Base-by-base conservation (phyloP, 2,888 invertebrate species). In the Patella pellucida region DNA sequence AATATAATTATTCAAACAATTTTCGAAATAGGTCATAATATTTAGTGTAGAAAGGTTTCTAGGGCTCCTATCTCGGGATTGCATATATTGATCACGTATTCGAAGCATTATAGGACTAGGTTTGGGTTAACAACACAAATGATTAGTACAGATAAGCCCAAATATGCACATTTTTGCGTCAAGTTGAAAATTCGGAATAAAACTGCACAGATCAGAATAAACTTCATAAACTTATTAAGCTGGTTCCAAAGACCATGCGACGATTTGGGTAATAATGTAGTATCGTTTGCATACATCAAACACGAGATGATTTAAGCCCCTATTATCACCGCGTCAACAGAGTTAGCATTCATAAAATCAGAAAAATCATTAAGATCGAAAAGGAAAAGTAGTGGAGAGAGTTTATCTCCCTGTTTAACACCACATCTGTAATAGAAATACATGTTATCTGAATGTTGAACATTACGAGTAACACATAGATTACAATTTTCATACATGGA, bases 401-500 rank as follows among this genome's bases (percentile, higher is more conserved):
- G 62, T 12, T 62, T 62, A 23, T 62, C 62, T n/a, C 62, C 62
- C 23, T 62, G 62, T 62, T 62, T 62, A 19, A 62, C 62, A 19
- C 62, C 62, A 19, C 62, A 23, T 12, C 23, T 62, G n/a, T 7
- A 19, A 62, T n/a, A 62, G 19, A 62, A 62, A 62, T 62, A 62
- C n/a, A n/a, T n/a, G n/a, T n/a, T n/a, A 11, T 62, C 23, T 62
- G 62, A 62, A 23, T 62, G 23, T 62, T n/a, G 19, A 62, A 12
- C 23, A 19, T n/a, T n/a, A 9, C 19, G 12, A 2, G 9, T 62
- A 12, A 62, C 62, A 62, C 62, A 62, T 16, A 62, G 23, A 19
- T 62, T n/a, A 62, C 9, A n/a, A 62, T 19, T 23, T 9, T 62
- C 19, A 62, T 62, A 62, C 62, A 62, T 62, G 23, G 62, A 62